Evolutionary conservation across 53 echinoderm and acorn worm genomes (phyloP).

Genomic region (Apostichopus leukothele): DNA sequence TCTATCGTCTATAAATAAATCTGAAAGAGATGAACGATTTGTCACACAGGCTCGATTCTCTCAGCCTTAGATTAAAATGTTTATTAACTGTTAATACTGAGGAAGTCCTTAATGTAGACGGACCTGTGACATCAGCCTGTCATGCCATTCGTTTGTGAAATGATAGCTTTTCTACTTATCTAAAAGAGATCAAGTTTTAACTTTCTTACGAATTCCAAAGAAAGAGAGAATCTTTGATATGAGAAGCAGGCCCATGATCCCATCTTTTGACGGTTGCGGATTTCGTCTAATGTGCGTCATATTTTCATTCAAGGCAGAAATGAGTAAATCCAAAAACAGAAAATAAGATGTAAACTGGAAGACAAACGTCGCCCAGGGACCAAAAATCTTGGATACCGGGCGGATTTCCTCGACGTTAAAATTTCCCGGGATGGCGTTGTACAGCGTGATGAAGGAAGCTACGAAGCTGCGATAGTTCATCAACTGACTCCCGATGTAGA

Average conservation of each 20-base stretch:
- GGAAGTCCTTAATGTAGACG: no score
- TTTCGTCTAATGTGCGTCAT: slow-evolving; percentile 61
- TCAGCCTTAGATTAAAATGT: no score
- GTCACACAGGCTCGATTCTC: no score
- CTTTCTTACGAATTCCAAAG: slow-evolving; percentile 66
- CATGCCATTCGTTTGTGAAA: no score
- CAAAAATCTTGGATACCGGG: slow-evolving; percentile 43
- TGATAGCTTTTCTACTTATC: no score
- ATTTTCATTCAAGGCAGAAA: slow-evolving; percentile 65
- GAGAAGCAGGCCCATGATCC: slow-evolving; percentile 68
- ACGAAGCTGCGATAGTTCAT: slow-evolving; percentile 54
- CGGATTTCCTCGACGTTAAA: slow-evolving; percentile 59
- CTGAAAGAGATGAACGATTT: no score
- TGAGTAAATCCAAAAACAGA: slow-evolving; percentile 68
- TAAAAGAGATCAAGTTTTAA: neutral
- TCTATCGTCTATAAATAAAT: no score
- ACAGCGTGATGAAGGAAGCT: slow-evolving; percentile 61
- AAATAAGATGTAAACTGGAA: slow-evolving; percentile 57
- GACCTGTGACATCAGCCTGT: no score
- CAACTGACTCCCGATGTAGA: slow-evolving; percentile 58
- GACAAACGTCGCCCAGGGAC: slow-evolving; percentile 58
- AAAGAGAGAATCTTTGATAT: slow-evolving; percentile 77
- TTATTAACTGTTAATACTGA: no score
- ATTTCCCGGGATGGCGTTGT: slow-evolving; percentile 68
- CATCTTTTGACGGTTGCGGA: slow-evolving; percentile 70